Evolutionary conservation across 2,113 vertebrate genomes (phyloP).

Genomic region (Origma solitaria): DNA sequence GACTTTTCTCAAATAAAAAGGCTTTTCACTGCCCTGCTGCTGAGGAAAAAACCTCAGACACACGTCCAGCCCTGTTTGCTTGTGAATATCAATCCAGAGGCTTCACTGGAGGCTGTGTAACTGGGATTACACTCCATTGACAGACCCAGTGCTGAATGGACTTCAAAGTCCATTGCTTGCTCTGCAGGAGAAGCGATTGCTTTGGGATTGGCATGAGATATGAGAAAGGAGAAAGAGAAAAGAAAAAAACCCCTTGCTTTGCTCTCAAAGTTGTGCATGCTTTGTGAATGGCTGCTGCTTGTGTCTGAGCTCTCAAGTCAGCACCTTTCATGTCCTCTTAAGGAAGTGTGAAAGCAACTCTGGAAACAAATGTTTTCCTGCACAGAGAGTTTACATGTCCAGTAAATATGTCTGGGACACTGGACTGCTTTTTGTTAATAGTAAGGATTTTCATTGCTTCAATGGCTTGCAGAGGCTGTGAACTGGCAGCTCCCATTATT

Average conservation of each 20-base stretch:
- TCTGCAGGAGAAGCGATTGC: background rate
- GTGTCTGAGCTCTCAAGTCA: background rate
- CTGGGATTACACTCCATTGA: background rate
- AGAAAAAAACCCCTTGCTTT: background rate
- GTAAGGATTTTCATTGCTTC: background rate
- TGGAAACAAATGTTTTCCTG: background rate
- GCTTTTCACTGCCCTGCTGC: background rate
- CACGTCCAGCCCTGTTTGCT: background rate
- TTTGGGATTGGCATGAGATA: background rate
- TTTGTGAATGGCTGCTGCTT: background rate
- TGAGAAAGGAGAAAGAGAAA: background rate
- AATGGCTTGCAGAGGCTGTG: background rate
- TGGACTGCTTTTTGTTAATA: background rate
- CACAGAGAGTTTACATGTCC: background rate
- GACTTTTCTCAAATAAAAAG: background rate
- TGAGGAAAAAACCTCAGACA: background rate
- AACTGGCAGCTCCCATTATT: background rate
- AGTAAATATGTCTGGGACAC: background rate
- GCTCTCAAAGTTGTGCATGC: background rate
- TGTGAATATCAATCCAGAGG: background rate
- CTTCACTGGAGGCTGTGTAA: background rate
- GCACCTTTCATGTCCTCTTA: background rate
- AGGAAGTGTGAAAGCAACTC: background rate
- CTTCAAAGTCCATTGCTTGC: background rate
- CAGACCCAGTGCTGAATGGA: background rate